Conservation (phyloP, 1,140 invertebrate species). For the Zaprionus ghesquierei region DNA sequence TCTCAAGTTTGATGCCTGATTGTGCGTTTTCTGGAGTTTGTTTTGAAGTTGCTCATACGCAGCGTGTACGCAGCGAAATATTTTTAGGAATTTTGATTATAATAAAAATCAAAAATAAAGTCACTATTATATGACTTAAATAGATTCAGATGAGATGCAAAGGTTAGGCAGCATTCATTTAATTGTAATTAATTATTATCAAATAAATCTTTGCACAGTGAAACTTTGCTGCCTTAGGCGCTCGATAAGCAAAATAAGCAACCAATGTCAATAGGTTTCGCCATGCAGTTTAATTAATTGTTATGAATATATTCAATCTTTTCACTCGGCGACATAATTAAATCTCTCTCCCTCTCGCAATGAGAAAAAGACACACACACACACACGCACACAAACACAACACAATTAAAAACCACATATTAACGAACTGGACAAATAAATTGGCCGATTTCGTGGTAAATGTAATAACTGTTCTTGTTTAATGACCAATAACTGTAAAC, state of each 20-base stretch:
- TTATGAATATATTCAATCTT: background rate
- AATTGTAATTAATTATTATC: no score
- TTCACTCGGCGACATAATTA: background rate
- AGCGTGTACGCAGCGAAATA: no score
- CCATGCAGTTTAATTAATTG: background rate
- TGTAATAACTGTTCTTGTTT: background rate
- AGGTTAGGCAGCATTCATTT: no score
- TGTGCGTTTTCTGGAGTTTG: background rate
- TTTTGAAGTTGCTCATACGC: no score
- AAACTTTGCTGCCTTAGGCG: background rate
- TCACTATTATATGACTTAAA: no score
- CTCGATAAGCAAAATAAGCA: no score
- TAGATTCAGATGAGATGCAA: no score
- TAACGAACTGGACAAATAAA: background rate
- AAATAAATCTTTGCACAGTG: no score
- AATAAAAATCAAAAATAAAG: no score
- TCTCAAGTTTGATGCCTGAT: background rate
- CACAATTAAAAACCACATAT: background rate
- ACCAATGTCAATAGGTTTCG: background rate
- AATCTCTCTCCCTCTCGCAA: background rate
- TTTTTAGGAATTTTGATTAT: no score
- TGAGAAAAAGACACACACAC: no score
- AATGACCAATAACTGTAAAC: background rate
- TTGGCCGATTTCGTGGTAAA: background rate
- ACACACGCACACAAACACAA: no score